Conservation (phyloP, 2,113 vertebrate genomes). For the Callionymus lyra region DNA sequence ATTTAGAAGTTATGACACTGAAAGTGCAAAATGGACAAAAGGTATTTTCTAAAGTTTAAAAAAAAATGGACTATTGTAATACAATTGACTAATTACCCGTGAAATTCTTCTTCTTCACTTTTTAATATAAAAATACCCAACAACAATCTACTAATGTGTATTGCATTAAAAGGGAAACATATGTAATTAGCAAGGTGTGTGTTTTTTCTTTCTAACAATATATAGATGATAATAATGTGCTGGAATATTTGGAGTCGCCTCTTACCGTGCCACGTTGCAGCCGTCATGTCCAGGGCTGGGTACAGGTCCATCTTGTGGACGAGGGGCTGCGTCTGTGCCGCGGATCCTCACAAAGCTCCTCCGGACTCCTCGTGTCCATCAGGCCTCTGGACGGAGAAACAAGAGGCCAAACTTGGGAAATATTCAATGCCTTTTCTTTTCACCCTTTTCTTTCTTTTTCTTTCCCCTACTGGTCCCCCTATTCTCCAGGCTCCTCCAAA, state of each 20-base stretch:
- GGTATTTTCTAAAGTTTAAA: no score
- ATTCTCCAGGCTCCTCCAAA: slow-evolving; percentile 56
- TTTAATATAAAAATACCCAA: no score
- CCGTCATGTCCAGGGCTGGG: slow-evolving; percentile 31
- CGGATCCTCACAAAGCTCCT: slow-evolving; percentile 34
- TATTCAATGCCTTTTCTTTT: slow-evolving; percentile 52
- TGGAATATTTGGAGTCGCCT: not conserved
- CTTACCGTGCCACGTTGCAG: slow-evolving; percentile 41
- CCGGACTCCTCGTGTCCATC: slow-evolving; percentile 41
- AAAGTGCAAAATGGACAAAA: no score
- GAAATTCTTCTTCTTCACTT: no score
- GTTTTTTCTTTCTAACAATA: no score
- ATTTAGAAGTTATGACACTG: no score
- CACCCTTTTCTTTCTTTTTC: slow-evolving; percentile 19
- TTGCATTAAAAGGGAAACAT: no score
- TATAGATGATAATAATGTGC: no score
- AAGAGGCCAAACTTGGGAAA: slow-evolving; percentile 59
- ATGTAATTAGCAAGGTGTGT: no score
- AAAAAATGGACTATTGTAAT: no score
- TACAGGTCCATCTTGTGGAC: slow-evolving; percentile 26
- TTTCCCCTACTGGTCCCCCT: slow-evolving; percentile 36
- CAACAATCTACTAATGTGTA: no score
- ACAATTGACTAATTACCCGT: no score
- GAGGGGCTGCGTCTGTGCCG: slow-evolving; percentile 28
- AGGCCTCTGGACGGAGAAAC: slow-evolving; percentile 47